Conservation (phyloP, 2,888 invertebrate genomes). For the Tachina fera region DNA sequence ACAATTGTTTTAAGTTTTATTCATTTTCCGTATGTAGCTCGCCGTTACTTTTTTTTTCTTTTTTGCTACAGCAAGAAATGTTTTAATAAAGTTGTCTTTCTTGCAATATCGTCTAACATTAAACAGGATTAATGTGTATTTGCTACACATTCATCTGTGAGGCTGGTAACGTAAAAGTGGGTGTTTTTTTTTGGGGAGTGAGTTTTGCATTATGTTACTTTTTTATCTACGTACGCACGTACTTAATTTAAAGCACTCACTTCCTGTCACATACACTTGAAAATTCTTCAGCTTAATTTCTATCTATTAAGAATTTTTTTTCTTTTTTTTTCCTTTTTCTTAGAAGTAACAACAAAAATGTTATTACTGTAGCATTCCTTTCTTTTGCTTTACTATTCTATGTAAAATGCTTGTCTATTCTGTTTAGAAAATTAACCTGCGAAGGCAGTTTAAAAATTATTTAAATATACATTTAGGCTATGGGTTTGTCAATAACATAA, state of each 20-base stretch:
- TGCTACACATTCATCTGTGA: not conserved
- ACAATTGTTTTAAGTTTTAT: not conserved
- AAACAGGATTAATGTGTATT: constrained; percentile 38
- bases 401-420: not conserved
- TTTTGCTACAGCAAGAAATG: constrained; percentile 28
- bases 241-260: constrained; percentile 44
- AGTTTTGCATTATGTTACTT: not conserved
- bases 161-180: not conserved
- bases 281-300: not conserved
- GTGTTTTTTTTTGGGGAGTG: not conserved
- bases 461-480: too few species aligned
- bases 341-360: constrained; percentile 16
- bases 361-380: not conserved
- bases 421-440: too few species aligned
- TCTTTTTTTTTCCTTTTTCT: not conserved
- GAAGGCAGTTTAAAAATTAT: too few species aligned
- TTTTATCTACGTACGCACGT: not conserved
- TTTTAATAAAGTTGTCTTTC: constrained; percentile 52
- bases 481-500: too few species aligned
- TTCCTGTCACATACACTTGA: constrained; percentile 62
- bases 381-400: not conserved
- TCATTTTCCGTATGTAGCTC: not conserved
- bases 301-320: not conserved
- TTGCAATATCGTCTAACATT: constrained; percentile 25
- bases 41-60: not conserved